Evolutionary conservation across 2,888 invertebrate genomes (phyloP), one percentile per base, ranked within the genome.

Genomic region (Sclerodermus sp.): DNA sequence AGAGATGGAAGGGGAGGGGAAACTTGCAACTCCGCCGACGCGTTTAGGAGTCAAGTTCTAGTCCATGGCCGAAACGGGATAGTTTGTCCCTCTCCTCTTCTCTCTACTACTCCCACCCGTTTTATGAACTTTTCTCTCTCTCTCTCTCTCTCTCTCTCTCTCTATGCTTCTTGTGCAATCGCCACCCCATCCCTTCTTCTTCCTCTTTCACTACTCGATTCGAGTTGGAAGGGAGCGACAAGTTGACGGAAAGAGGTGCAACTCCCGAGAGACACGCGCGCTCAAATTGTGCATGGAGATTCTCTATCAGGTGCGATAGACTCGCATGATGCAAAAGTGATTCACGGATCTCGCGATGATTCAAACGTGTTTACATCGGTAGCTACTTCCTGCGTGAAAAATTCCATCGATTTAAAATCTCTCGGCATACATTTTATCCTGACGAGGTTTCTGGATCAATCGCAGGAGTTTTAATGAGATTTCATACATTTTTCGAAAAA

Each of bases 31-130:
- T 50, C 44, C 32, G 47, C 53, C 49, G 31, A 42, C 51, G 58
- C 61, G 62, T 57, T 64, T 58, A 64, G 57, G 58, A 64, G 66
- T 68, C 68, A 70, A 69, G 66, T 70, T 70, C 67, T 68, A 67
- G 70, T 67, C 64, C 68, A 68, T 53, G 60, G 64, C 55, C 63
- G 58, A 66, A 67, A 66, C 53, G 56, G 60, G 60, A 60, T 64
- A 59, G 54, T 57, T 55, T 23, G 8, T 23, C 3, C 55, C 53
- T 56, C 52, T 55, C 57, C 48, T 55, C 51, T 47, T 8, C 23
- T 8, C 23, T 8, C 8, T 23, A 3, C 23, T 23, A n/a, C n/a
- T n/a, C n/a, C n/a, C n/a, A n/a, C n/a, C n/a, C n/a, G n/a, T n/a
- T n/a, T n/a, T n/a, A n/a, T n/a, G n/a, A n/a, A n/a, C 23, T 23